Percentiles rank a stretch among this genome's conserved stretches.
Evolutionary conservation across 1,140 invertebrate genomes (phyloP).

Genomic region (Drosophila parabipectinata): DNA sequence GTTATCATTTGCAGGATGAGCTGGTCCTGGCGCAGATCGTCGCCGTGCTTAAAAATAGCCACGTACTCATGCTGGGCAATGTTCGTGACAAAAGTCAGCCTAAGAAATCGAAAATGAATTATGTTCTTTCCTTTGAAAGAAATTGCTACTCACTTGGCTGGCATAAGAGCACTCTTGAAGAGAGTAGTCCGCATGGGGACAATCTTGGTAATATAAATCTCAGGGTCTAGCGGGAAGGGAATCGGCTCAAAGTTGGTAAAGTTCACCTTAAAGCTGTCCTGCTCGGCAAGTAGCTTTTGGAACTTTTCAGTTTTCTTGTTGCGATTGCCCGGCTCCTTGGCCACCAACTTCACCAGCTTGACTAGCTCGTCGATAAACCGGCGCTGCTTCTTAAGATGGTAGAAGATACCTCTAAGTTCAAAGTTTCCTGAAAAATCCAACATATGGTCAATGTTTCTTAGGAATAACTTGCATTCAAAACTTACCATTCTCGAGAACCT

Average conservation of each 20-base stretch:
- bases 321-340: conserved; percentile 95
- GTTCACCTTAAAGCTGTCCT: conserved; percentile 93
- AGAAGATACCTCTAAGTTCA: conserved; percentile 87
- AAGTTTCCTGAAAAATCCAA: conserved; percentile 56
- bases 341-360: conserved; percentile 94
- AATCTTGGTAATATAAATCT: conserved; percentile 95
- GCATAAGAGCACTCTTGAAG: conserved; percentile 99
- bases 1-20: conserved; percentile 98
- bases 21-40: conserved; percentile 99
- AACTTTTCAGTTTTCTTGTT: conserved; percentile 96
- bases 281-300: conserved; percentile 92
- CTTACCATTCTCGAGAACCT: conserved; percentile 86
- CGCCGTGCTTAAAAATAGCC: conserved; percentile 99
- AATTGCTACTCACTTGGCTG: conserved; percentile 88
- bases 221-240: conserved; percentile 97
- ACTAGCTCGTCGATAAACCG: conserved; percentile 96
- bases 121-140: background rate
- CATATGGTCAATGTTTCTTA: conserved; percentile 30
- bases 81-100: conserved; percentile 92
- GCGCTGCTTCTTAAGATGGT: conserved; percentile 92
- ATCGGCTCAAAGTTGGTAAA: conserved; percentile 96
- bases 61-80: conserved; percentile 93
- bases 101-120: conserved; percentile 1
- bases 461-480: background rate
- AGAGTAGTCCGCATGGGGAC: conserved; percentile 94